phyloP scores from a whole-genome alignment of 2,888 invertebrate species.

The Acholoe squamosa region DNA sequence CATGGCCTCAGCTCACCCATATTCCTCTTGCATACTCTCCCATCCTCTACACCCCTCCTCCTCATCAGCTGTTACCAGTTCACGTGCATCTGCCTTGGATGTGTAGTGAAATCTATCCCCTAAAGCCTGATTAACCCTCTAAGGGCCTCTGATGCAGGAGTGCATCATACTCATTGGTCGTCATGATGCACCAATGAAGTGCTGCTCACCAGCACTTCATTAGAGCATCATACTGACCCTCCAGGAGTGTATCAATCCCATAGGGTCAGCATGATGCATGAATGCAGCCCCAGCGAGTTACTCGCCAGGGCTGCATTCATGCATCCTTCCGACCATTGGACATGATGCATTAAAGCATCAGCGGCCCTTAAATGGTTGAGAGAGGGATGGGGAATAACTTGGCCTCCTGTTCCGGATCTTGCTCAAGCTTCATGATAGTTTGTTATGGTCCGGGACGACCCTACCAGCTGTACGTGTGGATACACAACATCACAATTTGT shows the following conservation, averaged over 20 bases:
- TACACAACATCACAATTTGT: constrained; percentile 29
- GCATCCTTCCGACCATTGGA: too few species aligned
- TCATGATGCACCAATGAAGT: too few species aligned
- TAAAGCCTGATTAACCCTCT: neutral
- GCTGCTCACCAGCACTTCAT: too few species aligned
- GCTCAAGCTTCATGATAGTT: constrained; percentile 22
- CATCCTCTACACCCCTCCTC: neutral
- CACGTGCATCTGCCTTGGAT: neutral
- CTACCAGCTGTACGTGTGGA: neutral
- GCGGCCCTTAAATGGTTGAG: too few species aligned
- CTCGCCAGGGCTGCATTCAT: neutral
- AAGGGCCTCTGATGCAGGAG: too few species aligned
- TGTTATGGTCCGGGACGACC: constrained; percentile 27
- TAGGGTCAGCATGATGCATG: too few species aligned
- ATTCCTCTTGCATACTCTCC: neutral
- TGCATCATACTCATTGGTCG: too few species aligned
- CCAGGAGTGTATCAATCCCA: too few species aligned
- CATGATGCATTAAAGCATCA: too few species aligned
- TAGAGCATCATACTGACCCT: too few species aligned
- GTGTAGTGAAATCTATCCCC: neutral
- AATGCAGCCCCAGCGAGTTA: too few species aligned
- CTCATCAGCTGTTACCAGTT: neutral
- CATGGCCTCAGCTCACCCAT: too few species aligned
- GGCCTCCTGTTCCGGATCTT: constrained; percentile 10
- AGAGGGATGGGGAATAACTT: neutral